Evolutionary conservation across 2,888 invertebrate genomes (phyloP).

Genomic region (Diaprepes abbreviatus): DNA sequence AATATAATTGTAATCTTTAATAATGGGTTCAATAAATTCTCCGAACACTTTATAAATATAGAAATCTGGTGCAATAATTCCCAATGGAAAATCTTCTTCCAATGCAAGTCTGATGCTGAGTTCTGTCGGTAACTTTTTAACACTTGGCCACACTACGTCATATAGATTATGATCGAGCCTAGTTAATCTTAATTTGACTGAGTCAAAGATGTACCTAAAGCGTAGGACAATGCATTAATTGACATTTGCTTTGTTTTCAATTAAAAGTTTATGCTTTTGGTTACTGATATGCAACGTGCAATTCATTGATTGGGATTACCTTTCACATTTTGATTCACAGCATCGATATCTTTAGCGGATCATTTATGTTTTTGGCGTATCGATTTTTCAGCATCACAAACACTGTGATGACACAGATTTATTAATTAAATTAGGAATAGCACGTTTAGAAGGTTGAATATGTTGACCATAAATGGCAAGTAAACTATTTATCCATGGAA

Average conservation of each 20-base stretch:
- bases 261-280: not conserved
- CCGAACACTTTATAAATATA: constrained; percentile 87
- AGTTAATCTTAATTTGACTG: constrained; percentile 82
- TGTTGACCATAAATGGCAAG: no score
- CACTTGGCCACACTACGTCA: constrained; percentile 91
- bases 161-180: constrained; percentile 88
- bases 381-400: no score
- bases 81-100: constrained; percentile 81
- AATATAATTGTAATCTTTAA: constrained; percentile 84
- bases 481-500: no score
- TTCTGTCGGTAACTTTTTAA: constrained; percentile 80
- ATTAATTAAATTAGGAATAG: no score
- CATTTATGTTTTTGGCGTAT: no score
- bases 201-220: constrained; percentile 80
- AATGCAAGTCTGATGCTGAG: constrained; percentile 71
- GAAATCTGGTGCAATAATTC: constrained; percentile 87
- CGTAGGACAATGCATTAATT: constrained; percentile 65
- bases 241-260: no score
- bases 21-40: constrained; percentile 85
- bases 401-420: no score
- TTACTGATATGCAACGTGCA: no score
- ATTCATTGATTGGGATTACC: no score
- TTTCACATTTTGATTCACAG: no score
- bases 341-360: no score
- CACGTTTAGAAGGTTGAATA: no score